These are phyloP conservation scores for Sylvietta virens DNA, from an alignment of 2,113 vertebrate species.

Conservation along the genomic window DNA sequence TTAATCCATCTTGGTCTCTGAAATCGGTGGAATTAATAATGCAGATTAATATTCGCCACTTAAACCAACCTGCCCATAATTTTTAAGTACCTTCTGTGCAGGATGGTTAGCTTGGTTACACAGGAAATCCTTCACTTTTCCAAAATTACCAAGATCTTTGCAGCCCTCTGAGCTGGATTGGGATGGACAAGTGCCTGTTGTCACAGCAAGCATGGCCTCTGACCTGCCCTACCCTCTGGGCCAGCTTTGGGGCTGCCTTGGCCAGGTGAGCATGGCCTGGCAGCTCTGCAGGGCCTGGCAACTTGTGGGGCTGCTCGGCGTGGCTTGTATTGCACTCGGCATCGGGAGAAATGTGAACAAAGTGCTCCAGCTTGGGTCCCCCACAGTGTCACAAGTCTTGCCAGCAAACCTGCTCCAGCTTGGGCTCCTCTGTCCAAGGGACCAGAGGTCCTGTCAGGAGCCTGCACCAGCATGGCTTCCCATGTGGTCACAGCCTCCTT, in stretches of 20 bases:
- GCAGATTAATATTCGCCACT: background rate
- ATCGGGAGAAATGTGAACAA: fast-evolving
- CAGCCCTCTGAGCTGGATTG: background rate
- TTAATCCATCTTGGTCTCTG: background rate
- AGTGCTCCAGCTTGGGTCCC: background rate
- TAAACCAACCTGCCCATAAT: background rate
- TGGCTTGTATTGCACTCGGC: background rate
- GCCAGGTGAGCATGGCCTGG: background rate
- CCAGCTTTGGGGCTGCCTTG: background rate
- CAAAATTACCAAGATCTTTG: background rate
- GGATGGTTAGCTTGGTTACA: background rate
- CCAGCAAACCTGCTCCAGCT: background rate
- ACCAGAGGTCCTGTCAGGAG: background rate
- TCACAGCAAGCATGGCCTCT: background rate
- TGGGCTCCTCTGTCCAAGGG: background rate
- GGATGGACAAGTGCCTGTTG: background rate
- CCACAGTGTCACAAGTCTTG: background rate
- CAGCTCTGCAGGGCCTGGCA: background rate
- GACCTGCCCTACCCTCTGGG: background rate
- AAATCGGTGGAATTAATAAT: background rate
- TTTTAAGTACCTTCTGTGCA: background rate
- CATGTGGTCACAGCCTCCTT: background rate
- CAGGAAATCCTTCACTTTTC: background rate
- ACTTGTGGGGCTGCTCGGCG: fast-evolving
- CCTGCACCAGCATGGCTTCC: background rate